Evolutionary conservation across 1,140 invertebrate species (phyloP).

Genomic region (Drosophila ananassae): DNA sequence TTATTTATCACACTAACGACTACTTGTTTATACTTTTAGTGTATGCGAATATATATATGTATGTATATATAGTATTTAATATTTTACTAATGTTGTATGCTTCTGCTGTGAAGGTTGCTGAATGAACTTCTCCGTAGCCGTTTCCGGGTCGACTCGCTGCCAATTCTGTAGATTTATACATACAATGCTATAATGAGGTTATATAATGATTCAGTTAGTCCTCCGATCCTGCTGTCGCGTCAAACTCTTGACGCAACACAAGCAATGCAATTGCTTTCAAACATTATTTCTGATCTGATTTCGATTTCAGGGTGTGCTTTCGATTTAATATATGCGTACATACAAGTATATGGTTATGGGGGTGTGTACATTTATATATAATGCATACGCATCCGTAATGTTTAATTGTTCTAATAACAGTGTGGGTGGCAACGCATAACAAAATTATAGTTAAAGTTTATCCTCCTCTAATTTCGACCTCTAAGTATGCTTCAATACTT

Average conservation of each 20-base stretch:
- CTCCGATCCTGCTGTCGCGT: conserved; percentile 4
- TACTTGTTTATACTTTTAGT: conserved; percentile 64
- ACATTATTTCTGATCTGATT: conserved; percentile 14
- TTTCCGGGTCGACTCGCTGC: conserved; percentile 9
- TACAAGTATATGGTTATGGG: conserved; percentile 44
- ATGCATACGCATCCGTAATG: conserved; percentile 61
- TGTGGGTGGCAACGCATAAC: conserved; percentile 77
- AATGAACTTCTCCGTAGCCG: conserved; percentile 35
- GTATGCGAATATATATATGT: conserved; percentile 36
- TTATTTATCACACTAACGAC: conserved; percentile 77
- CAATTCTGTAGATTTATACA: conserved; percentile 54
- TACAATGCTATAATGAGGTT: conserved; percentile 51
- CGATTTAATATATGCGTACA: conserved; percentile 25
- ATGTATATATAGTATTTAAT: conserved; percentile 66
- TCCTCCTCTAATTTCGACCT: conserved; percentile 12
- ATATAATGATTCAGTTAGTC: conserved; percentile 48
- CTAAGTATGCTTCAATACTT: conserved; percentile 29
- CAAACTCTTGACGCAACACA: not conserved
- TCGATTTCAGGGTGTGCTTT: conserved; percentile 5
- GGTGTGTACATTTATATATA: conserved; percentile 46
- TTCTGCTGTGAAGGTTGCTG: conserved; percentile 50
- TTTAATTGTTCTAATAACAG: conserved; percentile 82
- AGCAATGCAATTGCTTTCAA: conserved; percentile 8
- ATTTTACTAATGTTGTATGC: conserved; percentile 59
- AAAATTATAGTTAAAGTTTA: conserved; percentile 69